A percentile compares a stretch with the other conserved stretches of the same genome.
Conservation (phyloP, 53 echinoderm and acorn worm genomes). For the Astropecten irregularis region DNA sequence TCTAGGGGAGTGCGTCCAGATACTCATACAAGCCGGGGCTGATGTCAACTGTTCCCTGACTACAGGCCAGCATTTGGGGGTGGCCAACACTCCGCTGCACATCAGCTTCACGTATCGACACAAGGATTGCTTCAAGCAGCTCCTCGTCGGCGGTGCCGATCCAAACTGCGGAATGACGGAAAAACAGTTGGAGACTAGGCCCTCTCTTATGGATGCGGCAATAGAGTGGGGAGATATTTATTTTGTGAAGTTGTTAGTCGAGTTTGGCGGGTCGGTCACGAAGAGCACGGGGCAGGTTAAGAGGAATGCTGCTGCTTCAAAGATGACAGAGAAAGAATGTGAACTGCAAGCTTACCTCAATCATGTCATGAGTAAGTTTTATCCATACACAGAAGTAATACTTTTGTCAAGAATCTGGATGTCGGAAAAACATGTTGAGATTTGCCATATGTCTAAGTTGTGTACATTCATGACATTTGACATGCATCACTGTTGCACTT, state of each 20-base stretch:
- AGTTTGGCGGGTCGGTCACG: conserved; percentile 42
- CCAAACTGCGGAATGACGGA: conserved; percentile 19
- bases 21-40: conserved; percentile 59
- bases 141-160: conserved; percentile 63
- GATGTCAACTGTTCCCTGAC: conserved; percentile 67
- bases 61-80: conserved; percentile 22
- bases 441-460: too few relatives aligned
- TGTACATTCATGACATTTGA: too few relatives aligned
- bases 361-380: conserved; percentile 17
- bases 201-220: conserved; percentile 52
- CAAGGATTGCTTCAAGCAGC: conserved; percentile 51
- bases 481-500: too few relatives aligned
- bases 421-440: too few relatives aligned
- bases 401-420: too few relatives aligned
- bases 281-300: neutral
- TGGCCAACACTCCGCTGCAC: conserved; percentile 48
- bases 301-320: neutral
- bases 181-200: neutral
- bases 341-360: conserved; percentile 21
- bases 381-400: neutral
- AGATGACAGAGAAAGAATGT: neutral
- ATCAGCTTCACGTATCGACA: conserved; percentile 65
- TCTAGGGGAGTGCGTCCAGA: conserved; percentile 53
- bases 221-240: conserved; percentile 34
- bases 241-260: conserved; percentile 42